Conservation (phyloP, 2,888 invertebrate genomes). For the Pseudococcus viburni region DNA sequence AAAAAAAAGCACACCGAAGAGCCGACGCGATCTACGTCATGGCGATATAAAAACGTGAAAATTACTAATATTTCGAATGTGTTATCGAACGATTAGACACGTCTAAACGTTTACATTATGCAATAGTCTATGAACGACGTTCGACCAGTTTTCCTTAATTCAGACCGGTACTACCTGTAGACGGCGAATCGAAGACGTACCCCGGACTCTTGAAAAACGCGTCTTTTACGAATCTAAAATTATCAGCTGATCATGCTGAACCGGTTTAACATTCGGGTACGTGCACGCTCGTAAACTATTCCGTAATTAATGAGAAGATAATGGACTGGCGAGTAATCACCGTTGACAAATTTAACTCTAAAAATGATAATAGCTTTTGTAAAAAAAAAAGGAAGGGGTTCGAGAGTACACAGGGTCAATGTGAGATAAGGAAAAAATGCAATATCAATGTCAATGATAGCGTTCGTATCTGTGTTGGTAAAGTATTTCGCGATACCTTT, state of each 20-base stretch:
- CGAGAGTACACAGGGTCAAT: conserved; percentile 29
- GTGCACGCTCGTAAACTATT: neutral
- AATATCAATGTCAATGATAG: conserved; percentile 49
- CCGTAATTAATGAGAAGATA: conserved; percentile 14
- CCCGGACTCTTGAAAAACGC: neutral
- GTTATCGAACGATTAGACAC: conserved; percentile 35
- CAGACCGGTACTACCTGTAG: conserved; percentile 41
- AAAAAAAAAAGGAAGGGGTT: conserved; percentile 41
- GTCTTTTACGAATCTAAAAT: neutral
- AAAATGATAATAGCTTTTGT: neutral
- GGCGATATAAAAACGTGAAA: conserved; percentile 27
- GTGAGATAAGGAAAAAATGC: neutral
- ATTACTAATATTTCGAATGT: conserved; percentile 9
- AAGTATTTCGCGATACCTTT: neutral
- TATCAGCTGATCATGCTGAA: conserved; percentile 35
- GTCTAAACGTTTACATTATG: conserved; percentile 44
- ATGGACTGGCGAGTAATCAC: neutral
- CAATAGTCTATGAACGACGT: conserved; percentile 21
- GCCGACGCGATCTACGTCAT: neutral
- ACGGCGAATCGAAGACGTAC: conserved; percentile 15
- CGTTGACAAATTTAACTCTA: conserved; percentile 17
- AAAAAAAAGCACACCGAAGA: neutral
- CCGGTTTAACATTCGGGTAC: neutral
- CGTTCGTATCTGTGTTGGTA: neutral
- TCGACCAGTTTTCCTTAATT: conserved; percentile 48